Conservation (phyloP, 2,888 invertebrate genomes). For the Rhagonycha fulva region DNA sequence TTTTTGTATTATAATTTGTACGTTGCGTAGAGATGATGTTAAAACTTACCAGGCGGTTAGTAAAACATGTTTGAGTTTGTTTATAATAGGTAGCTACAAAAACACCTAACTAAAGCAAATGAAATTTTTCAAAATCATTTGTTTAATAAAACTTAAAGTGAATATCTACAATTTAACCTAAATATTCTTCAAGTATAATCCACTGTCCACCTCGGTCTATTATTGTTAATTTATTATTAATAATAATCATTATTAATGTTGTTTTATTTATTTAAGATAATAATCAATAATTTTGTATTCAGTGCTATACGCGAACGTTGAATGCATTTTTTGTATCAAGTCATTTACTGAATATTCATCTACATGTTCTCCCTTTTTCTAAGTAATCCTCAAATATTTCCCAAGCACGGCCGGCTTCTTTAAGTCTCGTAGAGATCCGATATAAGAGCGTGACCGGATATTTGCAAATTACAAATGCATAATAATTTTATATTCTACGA, state of each 20-base stretch:
- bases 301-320: background rate
- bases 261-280: background rate
- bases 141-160: no score
- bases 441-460: constrained; percentile 36
- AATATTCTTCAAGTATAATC: no score
- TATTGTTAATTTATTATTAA: background rate
- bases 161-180: no score
- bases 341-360: constrained; percentile 29
- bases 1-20: no score
- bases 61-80: no score
- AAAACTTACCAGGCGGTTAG: no score
- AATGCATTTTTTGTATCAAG: constrained; percentile 12
- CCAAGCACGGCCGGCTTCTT: constrained; percentile 31
- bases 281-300: background rate
- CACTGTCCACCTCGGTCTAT: background rate
- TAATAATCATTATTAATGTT: no score
- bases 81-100: no score
- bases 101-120: no score
- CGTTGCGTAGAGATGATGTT: no score
- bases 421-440: constrained; percentile 33
- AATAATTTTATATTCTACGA: constrained; percentile 32
- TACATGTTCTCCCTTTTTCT: constrained; percentile 24
- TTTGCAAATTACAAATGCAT: constrained; percentile 34
- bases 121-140: no score
- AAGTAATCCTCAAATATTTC: constrained; percentile 28